phyloP scores from a whole-genome alignment of 2,797 vertebrate species.

The Rhynchotus rufescens region DNA sequence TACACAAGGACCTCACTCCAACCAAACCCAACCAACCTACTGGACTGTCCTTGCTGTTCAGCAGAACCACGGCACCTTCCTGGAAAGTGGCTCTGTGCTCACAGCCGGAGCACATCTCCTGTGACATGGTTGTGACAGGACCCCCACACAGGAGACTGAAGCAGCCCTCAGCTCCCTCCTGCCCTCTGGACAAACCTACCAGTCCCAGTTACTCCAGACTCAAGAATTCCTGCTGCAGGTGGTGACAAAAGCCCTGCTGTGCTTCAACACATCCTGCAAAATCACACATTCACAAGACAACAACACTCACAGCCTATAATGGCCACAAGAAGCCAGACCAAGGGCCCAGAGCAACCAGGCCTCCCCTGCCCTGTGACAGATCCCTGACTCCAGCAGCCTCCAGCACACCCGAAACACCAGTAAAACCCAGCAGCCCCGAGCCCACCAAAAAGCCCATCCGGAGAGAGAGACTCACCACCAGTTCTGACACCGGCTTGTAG shows the following conservation, averaged over 20 bases:
- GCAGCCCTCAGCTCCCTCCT: not conserved
- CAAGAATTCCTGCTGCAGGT: not conserved
- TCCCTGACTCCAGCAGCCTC: not conserved
- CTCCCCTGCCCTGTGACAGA: not conserved
- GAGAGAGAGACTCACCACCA: not conserved
- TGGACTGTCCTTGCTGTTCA: not conserved
- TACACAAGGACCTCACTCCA: not conserved
- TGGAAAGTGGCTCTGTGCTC: not conserved
- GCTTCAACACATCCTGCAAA: not conserved
- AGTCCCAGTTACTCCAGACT: not conserved
- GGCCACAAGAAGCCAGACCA: not conserved
- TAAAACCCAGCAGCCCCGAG: slow-evolving; percentile 16
- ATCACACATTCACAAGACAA: no score
- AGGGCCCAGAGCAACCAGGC: not conserved
- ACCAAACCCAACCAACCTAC: not conserved
- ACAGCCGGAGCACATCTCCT: not conserved
- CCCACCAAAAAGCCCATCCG: not conserved
- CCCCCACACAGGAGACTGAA: not conserved
- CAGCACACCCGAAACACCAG: not conserved
- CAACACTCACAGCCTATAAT: not conserved
- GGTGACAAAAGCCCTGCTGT: not conserved
- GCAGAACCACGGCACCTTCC: not conserved
- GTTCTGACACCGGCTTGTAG: not conserved
- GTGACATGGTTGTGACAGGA: not conserved
- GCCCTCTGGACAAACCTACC: not conserved